phyloP scores from a whole-genome alignment of 2,888 invertebrate species.

The Chouioia cunea region DNA sequence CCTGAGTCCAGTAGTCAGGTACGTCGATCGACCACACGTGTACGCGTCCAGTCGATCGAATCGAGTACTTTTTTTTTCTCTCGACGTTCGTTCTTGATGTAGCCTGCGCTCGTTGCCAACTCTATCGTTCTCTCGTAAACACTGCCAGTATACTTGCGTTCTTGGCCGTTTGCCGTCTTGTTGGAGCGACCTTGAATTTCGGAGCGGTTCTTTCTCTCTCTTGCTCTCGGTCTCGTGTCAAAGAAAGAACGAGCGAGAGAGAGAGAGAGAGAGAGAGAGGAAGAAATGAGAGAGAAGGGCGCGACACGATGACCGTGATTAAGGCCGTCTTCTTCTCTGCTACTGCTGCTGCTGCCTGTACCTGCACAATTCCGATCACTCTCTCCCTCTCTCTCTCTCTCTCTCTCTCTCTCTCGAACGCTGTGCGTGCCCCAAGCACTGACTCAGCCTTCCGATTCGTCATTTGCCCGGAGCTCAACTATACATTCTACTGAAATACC shows the following conservation, averaged over 20 bases:
- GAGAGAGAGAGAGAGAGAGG: no score
- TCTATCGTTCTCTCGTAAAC: no score
- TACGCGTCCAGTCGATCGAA: no score
- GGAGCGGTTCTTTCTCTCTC: constrained; percentile 1
- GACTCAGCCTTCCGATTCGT: neutral
- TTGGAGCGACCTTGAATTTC: neutral
- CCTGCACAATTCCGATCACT: neutral
- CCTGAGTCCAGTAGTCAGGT: no score
- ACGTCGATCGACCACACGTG: no score
- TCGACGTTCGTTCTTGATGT: no score
- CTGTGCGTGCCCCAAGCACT: neutral
- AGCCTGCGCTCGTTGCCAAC: no score
- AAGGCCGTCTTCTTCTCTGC: neutral
- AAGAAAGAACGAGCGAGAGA: no score
- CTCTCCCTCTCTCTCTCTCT: constrained; percentile 11
- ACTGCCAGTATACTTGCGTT: no score
- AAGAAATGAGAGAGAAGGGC: no score
- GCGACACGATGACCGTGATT: neutral
- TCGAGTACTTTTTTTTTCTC: no score
- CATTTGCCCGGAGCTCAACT: neutral
- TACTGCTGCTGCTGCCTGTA: neutral
- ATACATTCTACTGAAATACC: no score
- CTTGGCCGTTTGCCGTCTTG: neutral
- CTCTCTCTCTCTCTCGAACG: constrained; percentile 17
- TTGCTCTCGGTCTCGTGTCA: constrained; percentile 34